phyloP scores from a whole-genome alignment of 2,113 vertebrate genomes.

The Varanus komodoensis region DNA sequence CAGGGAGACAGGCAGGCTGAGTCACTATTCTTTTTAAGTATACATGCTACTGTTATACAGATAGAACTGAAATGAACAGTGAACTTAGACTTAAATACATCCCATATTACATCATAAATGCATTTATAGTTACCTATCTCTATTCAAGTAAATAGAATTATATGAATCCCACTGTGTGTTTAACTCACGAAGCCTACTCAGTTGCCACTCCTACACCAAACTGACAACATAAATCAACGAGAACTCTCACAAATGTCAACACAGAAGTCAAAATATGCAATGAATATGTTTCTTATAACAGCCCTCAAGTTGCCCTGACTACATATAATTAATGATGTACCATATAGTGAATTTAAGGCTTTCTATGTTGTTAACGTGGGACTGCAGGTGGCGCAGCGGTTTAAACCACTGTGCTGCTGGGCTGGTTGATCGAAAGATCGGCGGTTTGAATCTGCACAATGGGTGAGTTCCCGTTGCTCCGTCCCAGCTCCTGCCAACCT shows the following conservation, averaged over 20 bases:
- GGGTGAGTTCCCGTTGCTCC: too few relatives aligned
- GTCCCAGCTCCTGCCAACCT: too few relatives aligned
- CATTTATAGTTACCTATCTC: background rate
- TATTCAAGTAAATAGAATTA: background rate
- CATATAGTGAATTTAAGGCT: background rate
- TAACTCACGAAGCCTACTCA: background rate
- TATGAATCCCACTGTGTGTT: slow-evolving; percentile 6
- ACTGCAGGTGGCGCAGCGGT: too few relatives aligned
- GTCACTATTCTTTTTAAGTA: slow-evolving; percentile 17
- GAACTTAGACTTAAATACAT: slow-evolving; percentile 1
- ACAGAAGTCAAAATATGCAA: slow-evolving; percentile 8
- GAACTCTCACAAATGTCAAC: slow-evolving; percentile 3
- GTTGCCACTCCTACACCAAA: background rate
- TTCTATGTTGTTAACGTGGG: background rate
- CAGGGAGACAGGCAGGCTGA: slow-evolving; percentile 21
- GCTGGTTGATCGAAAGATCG: too few relatives aligned
- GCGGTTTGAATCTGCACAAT: too few relatives aligned
- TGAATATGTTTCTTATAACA: background rate
- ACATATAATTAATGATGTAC: accelerated
- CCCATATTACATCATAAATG: background rate
- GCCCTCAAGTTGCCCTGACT: background rate
- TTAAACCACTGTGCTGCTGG: too few relatives aligned
- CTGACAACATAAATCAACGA: background rate
- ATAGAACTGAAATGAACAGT: slow-evolving; percentile 10
- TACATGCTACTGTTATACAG: background rate